Evolutionary conservation across 2,113 vertebrate genomes (phyloP).

Genomic region (Oophaga pumilio): DNA sequence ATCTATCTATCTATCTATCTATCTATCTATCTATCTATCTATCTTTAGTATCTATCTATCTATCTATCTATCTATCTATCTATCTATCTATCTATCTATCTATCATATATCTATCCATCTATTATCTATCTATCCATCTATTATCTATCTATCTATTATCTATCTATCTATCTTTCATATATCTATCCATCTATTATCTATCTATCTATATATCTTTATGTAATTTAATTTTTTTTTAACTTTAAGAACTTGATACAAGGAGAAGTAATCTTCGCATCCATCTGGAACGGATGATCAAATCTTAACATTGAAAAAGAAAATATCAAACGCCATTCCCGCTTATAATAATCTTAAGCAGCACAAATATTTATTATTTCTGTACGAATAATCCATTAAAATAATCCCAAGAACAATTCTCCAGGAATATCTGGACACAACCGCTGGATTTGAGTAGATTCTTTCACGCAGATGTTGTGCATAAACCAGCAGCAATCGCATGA

Average conservation of each 20-base stretch:
- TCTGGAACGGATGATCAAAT: constrained; percentile 11
- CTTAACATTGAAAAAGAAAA: constrained; percentile 45
- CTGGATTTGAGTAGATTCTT: constrained; percentile 72
- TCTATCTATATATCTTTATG: not conserved
- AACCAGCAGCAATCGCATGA: constrained; percentile 73
- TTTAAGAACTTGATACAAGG: not conserved
- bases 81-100: not conserved
- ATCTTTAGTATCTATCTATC: constrained; percentile 8
- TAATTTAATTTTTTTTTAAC: not conserved
- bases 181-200: not conserved
- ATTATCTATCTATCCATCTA: not conserved
- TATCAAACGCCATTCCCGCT: constrained; percentile 76
- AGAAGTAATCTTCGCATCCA: not conserved
- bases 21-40: not conserved
- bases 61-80: constrained; percentile 12
- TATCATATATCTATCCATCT: not conserved
- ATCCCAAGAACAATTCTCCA: constrained; percentile 74
- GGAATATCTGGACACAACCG: constrained; percentile 71
- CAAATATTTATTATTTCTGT: constrained; percentile 80
- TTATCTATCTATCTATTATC: not conserved
- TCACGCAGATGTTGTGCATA: constrained; percentile 76
- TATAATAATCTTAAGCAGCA: constrained; percentile 78
- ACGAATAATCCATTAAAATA: constrained; percentile 78
- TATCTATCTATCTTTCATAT: not conserved
- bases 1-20: not conserved